These are phyloP conservation scores for Gymnogyps californianus DNA, from an alignment of 2,113 vertebrate genomes.

Conservation along the genomic window DNA sequence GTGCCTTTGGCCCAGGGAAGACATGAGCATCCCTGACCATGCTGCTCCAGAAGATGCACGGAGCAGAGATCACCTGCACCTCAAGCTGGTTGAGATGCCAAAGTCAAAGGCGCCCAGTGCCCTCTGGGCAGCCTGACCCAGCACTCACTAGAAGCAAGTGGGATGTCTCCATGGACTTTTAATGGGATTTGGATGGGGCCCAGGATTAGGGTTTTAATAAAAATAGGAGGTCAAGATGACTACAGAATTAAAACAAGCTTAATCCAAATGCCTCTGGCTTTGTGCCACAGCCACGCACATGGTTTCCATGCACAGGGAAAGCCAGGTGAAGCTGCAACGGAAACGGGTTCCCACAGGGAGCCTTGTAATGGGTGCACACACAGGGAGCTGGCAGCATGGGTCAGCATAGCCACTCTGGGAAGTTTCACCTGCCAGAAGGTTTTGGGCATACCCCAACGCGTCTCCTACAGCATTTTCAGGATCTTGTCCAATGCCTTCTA, in stretches of 20 bases:
- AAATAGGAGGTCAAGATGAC: conserved; percentile 38
- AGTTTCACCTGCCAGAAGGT: background rate
- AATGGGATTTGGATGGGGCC: background rate
- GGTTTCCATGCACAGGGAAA: background rate
- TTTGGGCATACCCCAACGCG: background rate
- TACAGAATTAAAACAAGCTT: conserved; percentile 52
- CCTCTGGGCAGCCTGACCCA: background rate
- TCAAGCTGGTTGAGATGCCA: background rate
- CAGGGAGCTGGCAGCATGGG: background rate
- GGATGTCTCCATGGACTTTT: background rate
- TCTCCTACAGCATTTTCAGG: background rate
- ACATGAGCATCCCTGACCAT: accelerated
- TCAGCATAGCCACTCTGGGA: accelerated
- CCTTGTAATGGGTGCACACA: accelerated
- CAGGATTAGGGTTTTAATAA: conserved; percentile 3
- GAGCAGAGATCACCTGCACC: background rate
- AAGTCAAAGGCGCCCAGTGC: background rate
- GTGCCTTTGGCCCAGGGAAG: accelerated
- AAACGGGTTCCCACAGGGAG: background rate
- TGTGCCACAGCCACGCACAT: background rate
- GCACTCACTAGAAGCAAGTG: background rate
- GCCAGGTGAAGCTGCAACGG: background rate
- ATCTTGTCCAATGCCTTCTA: background rate
- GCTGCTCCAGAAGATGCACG: background rate
- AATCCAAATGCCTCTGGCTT: conserved; percentile 14